phyloP scores from a whole-genome alignment of 2,888 invertebrate species.

The Plebejus anna region DNA sequence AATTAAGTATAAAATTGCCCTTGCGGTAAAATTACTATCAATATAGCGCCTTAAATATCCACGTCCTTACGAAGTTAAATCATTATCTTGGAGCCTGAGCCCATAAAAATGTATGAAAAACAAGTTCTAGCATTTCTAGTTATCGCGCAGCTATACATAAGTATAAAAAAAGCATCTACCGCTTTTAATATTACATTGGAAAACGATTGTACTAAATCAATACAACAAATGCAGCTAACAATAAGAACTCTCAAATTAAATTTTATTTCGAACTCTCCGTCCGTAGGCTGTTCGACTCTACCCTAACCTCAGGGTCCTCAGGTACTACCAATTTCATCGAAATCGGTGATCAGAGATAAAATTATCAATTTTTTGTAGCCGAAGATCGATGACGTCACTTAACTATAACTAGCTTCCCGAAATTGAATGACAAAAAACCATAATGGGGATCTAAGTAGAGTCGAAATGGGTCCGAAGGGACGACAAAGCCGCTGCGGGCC shows the following conservation, averaged over 20 bases:
- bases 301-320: neutral
- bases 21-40: no score
- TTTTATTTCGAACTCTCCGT: neutral
- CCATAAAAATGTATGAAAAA: slow-evolving; percentile 17
- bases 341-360: slow-evolving; percentile 11
- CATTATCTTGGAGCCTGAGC: neutral
- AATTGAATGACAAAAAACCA: slow-evolving; percentile 18
- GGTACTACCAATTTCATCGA: slow-evolving; percentile 12
- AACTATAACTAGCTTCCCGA: slow-evolving; percentile 18
- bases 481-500: slow-evolving; percentile 17
- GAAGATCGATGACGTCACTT: slow-evolving; percentile 24
- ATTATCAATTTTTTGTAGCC: neutral
- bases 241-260: neutral
- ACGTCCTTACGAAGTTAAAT: slow-evolving; percentile 7
- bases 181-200: neutral
- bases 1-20: no score
- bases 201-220: neutral
- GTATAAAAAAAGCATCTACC: neutral
- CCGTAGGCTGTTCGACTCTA: neutral
- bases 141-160: neutral
- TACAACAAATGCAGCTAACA: neutral
- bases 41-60: slow-evolving; percentile 17
- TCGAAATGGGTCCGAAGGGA: slow-evolving; percentile 12
- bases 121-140: slow-evolving; percentile 17
- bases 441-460: slow-evolving; percentile 21